Evolutionary conservation across 2,888 invertebrate species (phyloP), one percentile per base, ranked within the genome.

Genomic region (Resseliella maxima): DNA sequence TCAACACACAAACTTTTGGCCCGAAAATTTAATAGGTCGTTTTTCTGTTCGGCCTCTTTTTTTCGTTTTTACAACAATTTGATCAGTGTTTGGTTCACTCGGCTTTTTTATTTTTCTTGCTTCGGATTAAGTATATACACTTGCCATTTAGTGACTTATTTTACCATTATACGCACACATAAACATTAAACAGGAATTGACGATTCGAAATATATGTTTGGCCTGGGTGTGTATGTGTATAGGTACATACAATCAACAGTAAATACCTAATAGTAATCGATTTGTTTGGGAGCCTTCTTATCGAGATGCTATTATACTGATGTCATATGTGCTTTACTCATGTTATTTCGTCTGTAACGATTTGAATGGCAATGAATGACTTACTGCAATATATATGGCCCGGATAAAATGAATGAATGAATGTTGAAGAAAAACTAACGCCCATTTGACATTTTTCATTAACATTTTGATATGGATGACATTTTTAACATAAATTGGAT

Each of bases 1-100:
- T 72, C 31, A 18, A 72, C 72, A 72, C 72, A 72, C 72, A 72
- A 72, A 72, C 35, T 72, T 72, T 72, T 15, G 72, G 21, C 72
- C 72, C 72, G 72, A 72, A n/a, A 72, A 72, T 72, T 31, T 72
- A 72, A 72, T 72, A 31, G 72, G 72, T 72, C 72, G 72, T 72
- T 72, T 72, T 72, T 72, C 72, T 72, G 24, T 18, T 59, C 18
- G 24, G 59, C 24, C 5, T 41, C 12, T 41, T 41, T 41, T 18
- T 18, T 8, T 18, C 46, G 8, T 50, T 50, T 50, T 50, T 15
- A 59, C 59, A 59, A n/a, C 72, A 5, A 31, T 72, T 6, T 31
- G 72, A 59, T 35, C 31, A 31, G 31, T 72, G n/a, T 72, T 31
- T 15, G 15, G 15, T n/a, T 72, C 15, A 12, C 50, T 10, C 10